phyloP scores from a whole-genome alignment of 1,140 invertebrate species.

The Melipona quadrifasciata region DNA sequence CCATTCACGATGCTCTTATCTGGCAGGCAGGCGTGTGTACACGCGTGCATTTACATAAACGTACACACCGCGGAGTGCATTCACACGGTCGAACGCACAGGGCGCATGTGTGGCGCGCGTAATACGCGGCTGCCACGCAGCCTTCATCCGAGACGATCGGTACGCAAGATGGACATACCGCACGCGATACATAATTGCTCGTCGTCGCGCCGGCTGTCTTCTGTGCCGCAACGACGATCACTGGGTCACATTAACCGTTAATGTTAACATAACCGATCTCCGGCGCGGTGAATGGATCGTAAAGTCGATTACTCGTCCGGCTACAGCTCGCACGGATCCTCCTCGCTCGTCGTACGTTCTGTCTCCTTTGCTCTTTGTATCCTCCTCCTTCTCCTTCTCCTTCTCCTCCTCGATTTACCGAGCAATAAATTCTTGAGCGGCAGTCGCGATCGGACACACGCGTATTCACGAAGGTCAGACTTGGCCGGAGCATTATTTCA shows the following conservation, averaged over 20 bases:
- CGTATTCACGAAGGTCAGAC: constrained; percentile 1
- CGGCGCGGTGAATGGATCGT: constrained; percentile 58
- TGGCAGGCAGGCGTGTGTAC: constrained; percentile 26
- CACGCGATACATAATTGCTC: constrained; percentile 55
- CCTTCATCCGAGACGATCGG: constrained; percentile 20
- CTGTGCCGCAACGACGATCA: constrained; percentile 36
- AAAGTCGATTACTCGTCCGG: constrained; percentile 58
- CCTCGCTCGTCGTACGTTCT: neutral
- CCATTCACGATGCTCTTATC: constrained; percentile 61
- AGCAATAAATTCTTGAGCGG: constrained; percentile 47
- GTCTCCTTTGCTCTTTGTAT: constrained; percentile 31
- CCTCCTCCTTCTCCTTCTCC: neutral
- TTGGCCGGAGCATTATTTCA: neutral
- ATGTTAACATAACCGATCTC: constrained; percentile 63
- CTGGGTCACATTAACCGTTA: constrained; percentile 60
- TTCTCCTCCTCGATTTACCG: constrained; percentile 34
- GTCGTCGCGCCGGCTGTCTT: neutral
- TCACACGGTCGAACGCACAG: constrained; percentile 11
- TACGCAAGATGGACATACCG: constrained; percentile 32
- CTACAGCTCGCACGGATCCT: constrained; percentile 40
- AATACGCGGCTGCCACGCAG: constrained; percentile 38
- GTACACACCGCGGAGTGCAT: constrained; percentile 1
- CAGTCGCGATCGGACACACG: neutral
- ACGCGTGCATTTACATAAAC: constrained; percentile 25
- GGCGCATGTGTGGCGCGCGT: constrained; percentile 20